Evolutionary conservation across 2,888 invertebrate species (phyloP), one percentile per base, ranked within the genome.

Genomic region (Gisinianus flammeolus): DNA sequence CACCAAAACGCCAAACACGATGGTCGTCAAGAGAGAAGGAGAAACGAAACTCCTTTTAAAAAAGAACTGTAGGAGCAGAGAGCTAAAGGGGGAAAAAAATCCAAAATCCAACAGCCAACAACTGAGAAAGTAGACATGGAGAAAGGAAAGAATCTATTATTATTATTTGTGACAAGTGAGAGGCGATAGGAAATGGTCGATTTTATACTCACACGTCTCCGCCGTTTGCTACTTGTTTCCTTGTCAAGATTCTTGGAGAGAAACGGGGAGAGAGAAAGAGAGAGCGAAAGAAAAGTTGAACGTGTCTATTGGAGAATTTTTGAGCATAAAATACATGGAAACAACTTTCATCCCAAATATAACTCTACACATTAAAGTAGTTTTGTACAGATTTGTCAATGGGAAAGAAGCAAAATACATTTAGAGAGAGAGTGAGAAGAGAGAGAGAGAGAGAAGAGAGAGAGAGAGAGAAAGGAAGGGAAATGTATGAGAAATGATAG

Each of bases 111-210:
- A 35, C 35, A 35, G 35, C 35, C 35, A 35, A 35, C 35, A 35
- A 8, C 35, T 35, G 8, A 6, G 44, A 44, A 6, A 6, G 44
- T 1, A 44, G 8, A 44, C 16, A 44, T 16, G 44, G 44, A 44
- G 44, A 69, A 22, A 10, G 62, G n/a, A 56, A 77, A 77, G 54
- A 77, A 72, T 77, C 77, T 67, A 72, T 68, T 58, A 73, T 73
- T 72, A 78, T 73, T 72, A 78, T 72, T 78, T 78, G 72, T 72
- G 67, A 31, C 73, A 73, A 72, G 54, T 28, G 58, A 71, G 56
- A 72, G 62, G 58, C 56, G 33, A 33, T 56, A 12, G 58, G 58
- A 72, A 72, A 30, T 58, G 31, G 5, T 22, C 8, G 33, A 72
- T 58, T 72, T 67, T 67, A 54, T 24, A n/a, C 16, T 54, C 69